Evolutionary conservation across 2,113 vertebrate species (phyloP).

Genomic region (Pipa parva): DNA sequence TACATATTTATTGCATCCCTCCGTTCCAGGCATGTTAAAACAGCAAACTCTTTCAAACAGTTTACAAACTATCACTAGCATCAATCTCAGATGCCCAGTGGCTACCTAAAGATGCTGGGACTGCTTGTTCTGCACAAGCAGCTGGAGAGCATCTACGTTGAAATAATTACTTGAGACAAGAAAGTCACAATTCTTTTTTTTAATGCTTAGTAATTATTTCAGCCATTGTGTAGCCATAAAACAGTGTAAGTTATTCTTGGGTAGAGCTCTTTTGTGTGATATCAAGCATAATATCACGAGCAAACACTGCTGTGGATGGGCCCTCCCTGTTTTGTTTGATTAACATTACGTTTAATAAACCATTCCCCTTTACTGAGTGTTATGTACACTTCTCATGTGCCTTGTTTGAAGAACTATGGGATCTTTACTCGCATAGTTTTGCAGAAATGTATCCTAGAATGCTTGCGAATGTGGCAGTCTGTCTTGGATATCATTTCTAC

Average conservation of each 20-base stretch:
- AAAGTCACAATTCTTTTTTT: too few relatives aligned
- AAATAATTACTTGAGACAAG: too few relatives aligned
- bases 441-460: not conserved
- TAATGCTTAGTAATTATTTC: too few relatives aligned
- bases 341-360: not conserved
- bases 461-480: slow-evolving; percentile 30
- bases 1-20: too few relatives aligned
- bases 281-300: slow-evolving; percentile 5
- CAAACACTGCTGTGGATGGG: slow-evolving; percentile 8
- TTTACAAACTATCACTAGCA: too few relatives aligned
- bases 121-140: too few relatives aligned
- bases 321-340: not conserved
- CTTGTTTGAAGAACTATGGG: slow-evolving; percentile 3
- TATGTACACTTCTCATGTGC: not conserved
- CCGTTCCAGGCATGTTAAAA: too few relatives aligned
- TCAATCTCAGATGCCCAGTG: not conserved
- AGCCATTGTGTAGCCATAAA: too few relatives aligned
- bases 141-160: too few relatives aligned
- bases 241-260: not conserved
- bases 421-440: not conserved
- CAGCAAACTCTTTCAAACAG: too few relatives aligned
- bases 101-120: too few relatives aligned
- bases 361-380: not conserved
- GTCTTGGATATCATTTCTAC: slow-evolving; percentile 18
- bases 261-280: not conserved